These are phyloP conservation scores for Zeuzera pyrina DNA, from an alignment of 2,888 invertebrate genomes.

Conservation along the genomic window DNA sequence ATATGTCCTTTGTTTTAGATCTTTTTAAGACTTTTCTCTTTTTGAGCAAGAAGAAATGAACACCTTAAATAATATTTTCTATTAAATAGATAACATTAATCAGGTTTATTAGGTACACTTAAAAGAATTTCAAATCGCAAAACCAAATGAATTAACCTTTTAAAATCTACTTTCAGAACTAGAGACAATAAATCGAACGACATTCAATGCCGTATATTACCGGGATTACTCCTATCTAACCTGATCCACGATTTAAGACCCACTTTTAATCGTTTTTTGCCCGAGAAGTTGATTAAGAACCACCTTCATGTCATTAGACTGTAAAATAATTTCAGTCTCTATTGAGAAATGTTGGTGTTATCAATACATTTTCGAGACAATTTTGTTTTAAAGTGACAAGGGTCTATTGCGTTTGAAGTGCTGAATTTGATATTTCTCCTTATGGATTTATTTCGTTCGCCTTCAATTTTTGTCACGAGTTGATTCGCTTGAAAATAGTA, in stretches of 20 bases:
- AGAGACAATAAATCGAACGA: constrained; percentile 46
- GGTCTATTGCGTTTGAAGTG: constrained; percentile 20
- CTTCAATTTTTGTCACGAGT: constrained; percentile 40
- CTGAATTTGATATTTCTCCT: constrained; percentile 46
- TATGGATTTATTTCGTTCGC: constrained; percentile 47
- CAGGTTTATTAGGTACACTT: no score
- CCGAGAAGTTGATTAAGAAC: constrained; percentile 44
- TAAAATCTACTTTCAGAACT: constrained; percentile 11
- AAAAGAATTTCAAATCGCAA: no score
- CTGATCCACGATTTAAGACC: constrained; percentile 52
- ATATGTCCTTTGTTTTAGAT: no score
- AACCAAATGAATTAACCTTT: no score
- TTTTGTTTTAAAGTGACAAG: constrained; percentile 30
- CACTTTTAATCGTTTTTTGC: constrained; percentile 49
- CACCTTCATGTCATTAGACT: constrained; percentile 28
- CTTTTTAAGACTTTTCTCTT: no score
- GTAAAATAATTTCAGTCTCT: constrained; percentile 8
- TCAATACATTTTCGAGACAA: constrained; percentile 26
- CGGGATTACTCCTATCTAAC: constrained; percentile 54
- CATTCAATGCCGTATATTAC: constrained; percentile 45
- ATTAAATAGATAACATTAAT: no score
- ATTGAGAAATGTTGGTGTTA: constrained; percentile 8
- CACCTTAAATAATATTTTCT: no score
- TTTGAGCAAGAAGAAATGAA: no score
- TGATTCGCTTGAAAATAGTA: constrained; percentile 10